These are phyloP conservation scores for Romanogobio albipinnatus DNA, from an alignment of 2,113 vertebrate genomes.

Conservation along the genomic window DNA sequence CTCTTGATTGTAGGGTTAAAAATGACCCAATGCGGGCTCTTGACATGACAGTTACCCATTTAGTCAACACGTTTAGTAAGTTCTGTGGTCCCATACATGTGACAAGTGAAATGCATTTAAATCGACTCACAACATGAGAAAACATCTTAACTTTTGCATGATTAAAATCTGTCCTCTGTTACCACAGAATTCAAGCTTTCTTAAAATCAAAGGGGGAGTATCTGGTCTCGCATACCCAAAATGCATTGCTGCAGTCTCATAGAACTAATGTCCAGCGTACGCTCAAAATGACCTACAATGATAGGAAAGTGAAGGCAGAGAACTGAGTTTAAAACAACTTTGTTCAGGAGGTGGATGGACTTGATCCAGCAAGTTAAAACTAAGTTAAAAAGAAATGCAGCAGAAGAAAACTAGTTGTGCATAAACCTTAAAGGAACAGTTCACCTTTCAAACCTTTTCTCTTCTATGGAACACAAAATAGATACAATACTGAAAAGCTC, in stretches of 20 bases:
- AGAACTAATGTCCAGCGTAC: not conserved
- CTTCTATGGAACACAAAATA: not conserved
- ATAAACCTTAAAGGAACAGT: not conserved
- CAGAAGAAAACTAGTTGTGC: not conserved
- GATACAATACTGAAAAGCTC: too few relatives aligned
- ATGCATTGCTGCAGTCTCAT: conserved; percentile 9
- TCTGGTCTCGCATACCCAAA: conserved; percentile 32
- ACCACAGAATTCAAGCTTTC: not conserved
- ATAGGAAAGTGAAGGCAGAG: not conserved
- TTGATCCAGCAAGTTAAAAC: not conserved
- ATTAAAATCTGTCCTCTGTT: not conserved
- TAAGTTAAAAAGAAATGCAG: not conserved
- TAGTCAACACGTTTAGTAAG: not conserved
- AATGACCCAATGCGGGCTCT: not conserved
- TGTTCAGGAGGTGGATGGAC: not conserved
- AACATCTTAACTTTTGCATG: not conserved
- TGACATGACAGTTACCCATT: not conserved
- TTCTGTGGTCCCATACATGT: conserved; percentile 35
- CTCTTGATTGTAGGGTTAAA: not conserved
- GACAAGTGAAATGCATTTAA: not conserved
- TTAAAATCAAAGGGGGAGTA: not conserved
- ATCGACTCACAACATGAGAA: not conserved
- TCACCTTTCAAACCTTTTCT: not conserved
- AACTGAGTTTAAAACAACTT: not conserved
- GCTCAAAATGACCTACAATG: not conserved